These are phyloP conservation scores for Scaptodrosophila lebanonensis DNA, from an alignment of 1,140 invertebrate species.

Conservation along the genomic window DNA sequence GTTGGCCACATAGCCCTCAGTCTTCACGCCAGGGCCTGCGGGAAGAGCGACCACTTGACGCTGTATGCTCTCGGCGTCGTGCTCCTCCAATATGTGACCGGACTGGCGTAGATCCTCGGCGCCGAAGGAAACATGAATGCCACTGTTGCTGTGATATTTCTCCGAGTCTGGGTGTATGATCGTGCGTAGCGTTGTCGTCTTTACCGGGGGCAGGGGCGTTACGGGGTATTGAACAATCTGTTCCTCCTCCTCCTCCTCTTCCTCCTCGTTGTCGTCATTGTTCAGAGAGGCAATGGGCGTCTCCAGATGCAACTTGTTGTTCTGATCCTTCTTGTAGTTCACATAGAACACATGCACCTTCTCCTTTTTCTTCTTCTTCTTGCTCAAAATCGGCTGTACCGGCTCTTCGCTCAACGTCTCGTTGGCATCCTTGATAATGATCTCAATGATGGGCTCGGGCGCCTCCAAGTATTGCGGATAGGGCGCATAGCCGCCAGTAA, in stretches of 20 bases:
- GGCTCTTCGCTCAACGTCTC: slow-evolving; percentile 85
- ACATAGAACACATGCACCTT: slow-evolving; percentile 93
- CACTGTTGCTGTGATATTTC: slow-evolving; percentile 85
- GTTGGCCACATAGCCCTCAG: slow-evolving; percentile 27
- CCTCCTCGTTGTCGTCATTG: slow-evolving; percentile 64
- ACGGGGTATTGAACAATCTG: slow-evolving; percentile 89
- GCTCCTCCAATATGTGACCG: slow-evolving; percentile 78
- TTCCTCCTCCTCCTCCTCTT: slow-evolving; percentile 81
- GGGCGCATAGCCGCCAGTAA: slow-evolving; percentile 33
- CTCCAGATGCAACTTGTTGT: slow-evolving; percentile 78
- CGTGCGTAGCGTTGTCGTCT: slow-evolving; percentile 86
- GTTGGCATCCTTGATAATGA: slow-evolving; percentile 93
- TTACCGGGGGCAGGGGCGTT: slow-evolving; percentile 81
- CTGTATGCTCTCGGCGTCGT: slow-evolving; percentile 80
- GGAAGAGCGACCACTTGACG: slow-evolving; percentile 81
- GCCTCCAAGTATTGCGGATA: slow-evolving; percentile 84
- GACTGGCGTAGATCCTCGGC: slow-evolving; percentile 80
- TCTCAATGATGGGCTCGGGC: slow-evolving; percentile 93
- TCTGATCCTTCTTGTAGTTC: slow-evolving; percentile 89
- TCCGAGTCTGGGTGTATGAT: slow-evolving; percentile 91
- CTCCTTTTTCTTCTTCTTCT: slow-evolving; percentile 83
- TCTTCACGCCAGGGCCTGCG: not conserved
- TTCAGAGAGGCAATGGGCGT: slow-evolving; percentile 70
- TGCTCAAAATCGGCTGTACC: slow-evolving; percentile 78
- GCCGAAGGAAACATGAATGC: slow-evolving; percentile 86